These are phyloP conservation scores for Luscinia megarhynchos DNA, from an alignment of 2,797 vertebrate species.

Conservation along the genomic window DNA sequence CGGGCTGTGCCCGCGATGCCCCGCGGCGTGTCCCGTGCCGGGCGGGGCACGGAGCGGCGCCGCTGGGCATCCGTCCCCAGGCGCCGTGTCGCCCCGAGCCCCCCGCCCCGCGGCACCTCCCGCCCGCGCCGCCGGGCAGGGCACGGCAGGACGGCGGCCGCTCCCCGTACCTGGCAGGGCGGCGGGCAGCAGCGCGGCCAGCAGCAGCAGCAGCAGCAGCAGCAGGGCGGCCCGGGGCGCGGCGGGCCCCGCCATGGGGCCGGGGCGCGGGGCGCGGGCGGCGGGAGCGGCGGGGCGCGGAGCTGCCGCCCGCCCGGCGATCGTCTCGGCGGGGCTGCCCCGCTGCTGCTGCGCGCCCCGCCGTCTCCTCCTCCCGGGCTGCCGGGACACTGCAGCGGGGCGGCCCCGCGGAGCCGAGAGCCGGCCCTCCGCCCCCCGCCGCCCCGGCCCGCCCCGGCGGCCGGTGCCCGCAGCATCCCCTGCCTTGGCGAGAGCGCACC, in stretches of 20 bases:
- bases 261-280: neutral
- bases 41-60: neutral
- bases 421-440: neutral
- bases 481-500: neutral
- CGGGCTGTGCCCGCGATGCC: neutral
- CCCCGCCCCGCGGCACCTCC: neutral
- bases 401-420: neutral
- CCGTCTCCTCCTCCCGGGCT: slow-evolving; percentile 22
- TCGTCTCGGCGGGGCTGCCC: slow-evolving; percentile 36
- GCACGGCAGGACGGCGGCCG: neutral
- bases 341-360: neutral
- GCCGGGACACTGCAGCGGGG: neutral
- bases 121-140: neutral
- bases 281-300: slow-evolving; percentile 27
- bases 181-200: slow-evolving; percentile 42
- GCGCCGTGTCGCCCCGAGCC: neutral
- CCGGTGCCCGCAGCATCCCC: neutral
- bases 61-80: neutral
- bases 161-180: slow-evolving; percentile 24
- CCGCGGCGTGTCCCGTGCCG: too few species aligned
- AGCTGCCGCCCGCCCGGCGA: slow-evolving; percentile 7
- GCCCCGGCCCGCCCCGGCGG: neutral
- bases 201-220: slow-evolving; percentile 14
- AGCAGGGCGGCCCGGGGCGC: neutral
- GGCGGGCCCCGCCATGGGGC: slow-evolving; percentile 59